A percentile compares a stretch with the other conserved stretches of the same genome.
Conservation (phyloP, 2,113 vertebrate species). For the Psephotus haematonotus region DNA sequence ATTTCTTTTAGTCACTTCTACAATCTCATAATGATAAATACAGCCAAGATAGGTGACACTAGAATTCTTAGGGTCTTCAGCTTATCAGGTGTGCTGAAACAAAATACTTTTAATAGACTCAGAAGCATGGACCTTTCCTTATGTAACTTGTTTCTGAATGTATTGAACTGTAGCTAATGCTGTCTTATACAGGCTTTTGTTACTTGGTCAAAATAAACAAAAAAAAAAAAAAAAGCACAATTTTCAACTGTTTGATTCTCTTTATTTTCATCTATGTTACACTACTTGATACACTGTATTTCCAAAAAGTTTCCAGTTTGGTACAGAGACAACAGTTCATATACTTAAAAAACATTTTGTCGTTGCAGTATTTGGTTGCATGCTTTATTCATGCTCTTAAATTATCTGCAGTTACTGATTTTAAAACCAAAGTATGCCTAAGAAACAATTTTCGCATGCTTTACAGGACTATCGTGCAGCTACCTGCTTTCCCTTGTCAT, state of each 20-base stretch:
- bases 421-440: background rate
- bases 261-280: constrained; percentile 43
- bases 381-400: constrained; percentile 10
- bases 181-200: background rate
- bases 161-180: background rate
- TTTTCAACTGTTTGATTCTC: constrained; percentile 24
- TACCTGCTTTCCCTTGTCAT: background rate
- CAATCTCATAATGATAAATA: background rate
- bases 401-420: background rate
- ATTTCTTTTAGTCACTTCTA: background rate
- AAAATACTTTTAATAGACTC: background rate
- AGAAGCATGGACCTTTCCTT: background rate
- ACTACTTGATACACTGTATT: background rate
- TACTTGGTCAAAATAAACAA: background rate
- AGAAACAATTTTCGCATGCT: background rate
- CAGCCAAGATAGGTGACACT: background rate
- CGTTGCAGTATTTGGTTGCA: background rate
- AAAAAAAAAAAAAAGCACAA: background rate
- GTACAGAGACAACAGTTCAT: background rate
- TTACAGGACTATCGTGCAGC: background rate
- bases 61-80: background rate
- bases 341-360: background rate
- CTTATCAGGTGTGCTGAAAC: background rate
- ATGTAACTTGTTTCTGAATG: background rate
- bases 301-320: background rate